Base-by-base conservation (phyloP, 1,140 invertebrate species). In the Drosophila nasuta region DNA sequence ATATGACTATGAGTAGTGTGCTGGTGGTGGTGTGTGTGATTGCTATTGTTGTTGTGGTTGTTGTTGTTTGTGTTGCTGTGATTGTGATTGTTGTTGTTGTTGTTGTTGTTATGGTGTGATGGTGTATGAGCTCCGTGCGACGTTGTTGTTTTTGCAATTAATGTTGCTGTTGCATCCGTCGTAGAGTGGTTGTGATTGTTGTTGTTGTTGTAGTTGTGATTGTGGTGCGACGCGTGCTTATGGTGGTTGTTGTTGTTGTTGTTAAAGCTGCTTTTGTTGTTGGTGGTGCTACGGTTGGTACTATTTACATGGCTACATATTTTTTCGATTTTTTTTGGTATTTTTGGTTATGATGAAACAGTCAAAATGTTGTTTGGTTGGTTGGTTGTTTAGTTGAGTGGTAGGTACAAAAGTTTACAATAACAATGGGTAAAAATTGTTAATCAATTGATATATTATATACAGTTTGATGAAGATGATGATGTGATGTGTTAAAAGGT, bases 281-380 rank as follows among this genome's bases (percentile, higher is more conserved):
- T 78, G 62, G 58, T 81, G 64, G 74, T 91, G 85, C 81, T 91
- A 86, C 75, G 87, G 52, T 78, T 89, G 86, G 65, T 91, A 91
- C 89, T 89, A 83, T 91, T 89, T 91, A 91, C 85, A 91, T 86
- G 86, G 81, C 89, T 91, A 91, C 88, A 69, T 28, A 48, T 76
- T 77, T 48, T 48, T 70, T 66, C 38, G 46, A 35, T 58, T 46
- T 48, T 52, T 68, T 56, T 52, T 62, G 30, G 30, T 58, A 46
- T 49, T 80, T 25, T 43, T 66, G 58, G 52, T 72, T 82, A 74
- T 79, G 79, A 79, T 64, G 75, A 86, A 87, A 57, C 82, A 87
- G 79, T 87, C 83, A 70, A 67, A 77, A 88, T 82, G 86, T 82
- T 71, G 75, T 59, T 65, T 43, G 43, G 17, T 73, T 72, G 48